Evolutionary conservation across 2,888 invertebrate species (phyloP).

Genomic region (Candidula unifasciata): DNA sequence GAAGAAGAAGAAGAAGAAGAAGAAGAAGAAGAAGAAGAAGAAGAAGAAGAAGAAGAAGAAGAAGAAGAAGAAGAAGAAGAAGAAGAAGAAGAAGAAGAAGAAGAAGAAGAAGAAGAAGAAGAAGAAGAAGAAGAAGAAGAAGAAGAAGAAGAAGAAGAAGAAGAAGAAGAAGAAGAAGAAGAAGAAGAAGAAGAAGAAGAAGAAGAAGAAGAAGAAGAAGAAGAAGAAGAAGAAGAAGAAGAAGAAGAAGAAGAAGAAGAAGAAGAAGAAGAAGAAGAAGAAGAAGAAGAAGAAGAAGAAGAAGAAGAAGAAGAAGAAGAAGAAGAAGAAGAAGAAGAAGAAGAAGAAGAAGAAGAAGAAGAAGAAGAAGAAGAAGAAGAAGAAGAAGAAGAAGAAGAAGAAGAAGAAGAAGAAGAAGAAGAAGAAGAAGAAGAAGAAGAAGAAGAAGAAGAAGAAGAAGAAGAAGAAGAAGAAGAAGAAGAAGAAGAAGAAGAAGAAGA

Average conservation of each 20-base stretch:
- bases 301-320: constrained; percentile 3
- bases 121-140: constrained; percentile 10
- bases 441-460: constrained; percentile 1
- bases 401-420: constrained; percentile 17
- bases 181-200: constrained; percentile 9
- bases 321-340: constrained; percentile 18
- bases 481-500: constrained; percentile 19
- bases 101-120: constrained; percentile 22
- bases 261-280: constrained; percentile 17
- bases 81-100: constrained; percentile 10
- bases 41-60: not conserved
- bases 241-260: constrained; percentile 9
- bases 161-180: constrained; percentile 23
- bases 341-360: constrained; percentile 20
- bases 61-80: not conserved
- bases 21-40: constrained; percentile 17
- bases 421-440: constrained; percentile 1
- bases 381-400: constrained; percentile 5
- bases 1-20: constrained; percentile 17
- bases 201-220: constrained; percentile 17
- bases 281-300: constrained; percentile 20
- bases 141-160: constrained; percentile 13
- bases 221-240: constrained; percentile 20
- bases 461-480: constrained; percentile 22
- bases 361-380: constrained; percentile 17